Evolutionary conservation across 2,888 invertebrate genomes (phyloP).

Genomic region (Morpho helenor): DNA sequence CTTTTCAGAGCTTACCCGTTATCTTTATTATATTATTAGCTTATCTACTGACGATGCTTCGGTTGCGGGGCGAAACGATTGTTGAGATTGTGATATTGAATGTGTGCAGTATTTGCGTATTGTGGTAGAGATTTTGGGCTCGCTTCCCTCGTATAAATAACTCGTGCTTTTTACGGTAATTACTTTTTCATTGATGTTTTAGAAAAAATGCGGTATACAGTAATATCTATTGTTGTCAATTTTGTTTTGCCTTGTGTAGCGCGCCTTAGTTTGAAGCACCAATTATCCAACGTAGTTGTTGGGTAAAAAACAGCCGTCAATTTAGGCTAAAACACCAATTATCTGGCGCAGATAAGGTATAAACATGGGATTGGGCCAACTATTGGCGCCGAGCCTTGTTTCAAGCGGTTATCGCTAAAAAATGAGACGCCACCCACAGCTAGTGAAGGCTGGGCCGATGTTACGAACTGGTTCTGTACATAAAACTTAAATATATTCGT

Average conservation of each 20-base stretch:
- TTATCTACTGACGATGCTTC: no score
- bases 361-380: constrained; percentile 38
- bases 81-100: no score
- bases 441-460: constrained; percentile 16
- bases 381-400: constrained; percentile 46
- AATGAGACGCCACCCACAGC: constrained; percentile 35
- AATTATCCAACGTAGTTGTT: constrained; percentile 4
- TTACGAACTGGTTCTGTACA: constrained; percentile 24
- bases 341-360: constrained; percentile 47
- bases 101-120: no score
- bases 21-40: no score
- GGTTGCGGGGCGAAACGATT: no score
- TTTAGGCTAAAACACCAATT: constrained; percentile 61
- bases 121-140: no score
- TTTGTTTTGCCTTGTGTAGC: background rate
- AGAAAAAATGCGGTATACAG: no score
- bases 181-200: no score
- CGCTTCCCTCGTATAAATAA: no score
- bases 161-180: no score
- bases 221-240: background rate
- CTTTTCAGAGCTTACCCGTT: no score
- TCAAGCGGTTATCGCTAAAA: constrained; percentile 34
- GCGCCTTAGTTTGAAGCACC: constrained; percentile 3
- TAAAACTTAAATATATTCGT: background rate
- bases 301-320: constrained; percentile 32